phyloP scores from a whole-genome alignment of 2,113 vertebrate genomes.

The Limanda limanda region DNA sequence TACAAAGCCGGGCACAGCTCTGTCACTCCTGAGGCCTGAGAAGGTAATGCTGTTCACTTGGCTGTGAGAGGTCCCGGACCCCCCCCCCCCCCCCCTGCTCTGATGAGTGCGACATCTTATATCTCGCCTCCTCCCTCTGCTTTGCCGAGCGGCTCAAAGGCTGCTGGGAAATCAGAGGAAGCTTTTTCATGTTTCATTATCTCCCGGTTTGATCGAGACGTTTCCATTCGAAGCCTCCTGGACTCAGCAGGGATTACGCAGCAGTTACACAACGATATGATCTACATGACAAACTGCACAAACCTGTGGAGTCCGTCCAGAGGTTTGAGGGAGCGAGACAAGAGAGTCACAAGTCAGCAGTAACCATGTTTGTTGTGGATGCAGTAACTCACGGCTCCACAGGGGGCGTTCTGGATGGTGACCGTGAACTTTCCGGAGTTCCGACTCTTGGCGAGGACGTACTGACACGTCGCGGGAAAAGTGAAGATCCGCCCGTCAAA shows the following conservation, averaged over 20 bases:
- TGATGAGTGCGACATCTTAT: conserved; percentile 82
- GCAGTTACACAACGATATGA: conserved; percentile 54
- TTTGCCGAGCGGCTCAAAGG: conserved; percentile 71
- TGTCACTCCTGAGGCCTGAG: conserved; percentile 84
- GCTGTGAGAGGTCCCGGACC: conserved; percentile 65
- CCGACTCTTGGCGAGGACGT: conserved; percentile 92
- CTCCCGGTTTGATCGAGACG: conserved; percentile 69
- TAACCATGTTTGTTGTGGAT: neutral
- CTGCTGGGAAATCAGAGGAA: conserved; percentile 71
- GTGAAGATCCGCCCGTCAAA: conserved; percentile 93
- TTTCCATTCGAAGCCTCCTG: conserved; percentile 26
- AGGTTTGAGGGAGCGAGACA: neutral
- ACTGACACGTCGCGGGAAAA: conserved; percentile 92
- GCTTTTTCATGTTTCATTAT: conserved; percentile 65
- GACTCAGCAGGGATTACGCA: conserved; percentile 39
- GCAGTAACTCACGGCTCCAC: conserved; percentile 87
- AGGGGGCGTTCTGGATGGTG: conserved; percentile 91
- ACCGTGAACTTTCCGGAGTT: conserved; percentile 88
- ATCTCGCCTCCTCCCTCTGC: conserved; percentile 68
- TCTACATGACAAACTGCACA: conserved; percentile 50
- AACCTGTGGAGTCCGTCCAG: conserved; percentile 25
- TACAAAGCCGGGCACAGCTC: conserved; percentile 79
- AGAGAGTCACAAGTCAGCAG: neutral
- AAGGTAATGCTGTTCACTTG: conserved; percentile 81
- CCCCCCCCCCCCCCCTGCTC: conserved; percentile 66